These are phyloP conservation scores for Poeciliopsis gracilis DNA, from an alignment of 2,797 vertebrate genomes.

Conservation along the genomic window DNA sequence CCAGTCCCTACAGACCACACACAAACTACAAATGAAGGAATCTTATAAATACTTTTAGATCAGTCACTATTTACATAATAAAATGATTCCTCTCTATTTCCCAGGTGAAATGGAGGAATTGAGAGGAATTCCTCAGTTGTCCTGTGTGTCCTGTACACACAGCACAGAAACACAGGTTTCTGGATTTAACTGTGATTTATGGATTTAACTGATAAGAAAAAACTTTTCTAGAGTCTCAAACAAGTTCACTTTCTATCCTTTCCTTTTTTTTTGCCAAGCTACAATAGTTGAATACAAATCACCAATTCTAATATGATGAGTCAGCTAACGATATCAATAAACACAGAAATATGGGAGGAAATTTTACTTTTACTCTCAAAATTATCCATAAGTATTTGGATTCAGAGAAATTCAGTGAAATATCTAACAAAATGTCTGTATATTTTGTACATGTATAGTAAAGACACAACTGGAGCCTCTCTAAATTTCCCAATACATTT, in stretches of 20 bases:
- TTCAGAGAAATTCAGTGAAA: background rate
- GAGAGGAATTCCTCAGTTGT: too few species aligned
- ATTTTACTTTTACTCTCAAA: background rate
- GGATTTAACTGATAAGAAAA: background rate
- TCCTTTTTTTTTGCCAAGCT: background rate
- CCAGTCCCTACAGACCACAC: background rate
- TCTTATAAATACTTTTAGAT: background rate
- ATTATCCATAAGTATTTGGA: background rate
- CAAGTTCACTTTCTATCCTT: background rate
- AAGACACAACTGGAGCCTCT: background rate
- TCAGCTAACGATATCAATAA: background rate
- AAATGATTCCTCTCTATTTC: background rate
- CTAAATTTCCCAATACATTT: background rate
- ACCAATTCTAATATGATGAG: background rate
- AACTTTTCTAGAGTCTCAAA: background rate
- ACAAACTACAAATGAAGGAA: background rate
- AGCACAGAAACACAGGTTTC: too few species aligned
- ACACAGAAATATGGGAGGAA: background rate
- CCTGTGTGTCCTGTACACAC: too few species aligned
- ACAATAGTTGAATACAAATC: background rate
- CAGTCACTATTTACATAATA: background rate
- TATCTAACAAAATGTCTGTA: background rate
- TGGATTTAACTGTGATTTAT: too few species aligned
- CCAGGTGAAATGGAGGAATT: background rate
- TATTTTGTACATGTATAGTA: background rate